Percentiles rank a stretch among this genome's conserved stretches.
Conservation (phyloP, 2,113 vertebrate genomes). For the Sceloporus undulatus region DNA sequence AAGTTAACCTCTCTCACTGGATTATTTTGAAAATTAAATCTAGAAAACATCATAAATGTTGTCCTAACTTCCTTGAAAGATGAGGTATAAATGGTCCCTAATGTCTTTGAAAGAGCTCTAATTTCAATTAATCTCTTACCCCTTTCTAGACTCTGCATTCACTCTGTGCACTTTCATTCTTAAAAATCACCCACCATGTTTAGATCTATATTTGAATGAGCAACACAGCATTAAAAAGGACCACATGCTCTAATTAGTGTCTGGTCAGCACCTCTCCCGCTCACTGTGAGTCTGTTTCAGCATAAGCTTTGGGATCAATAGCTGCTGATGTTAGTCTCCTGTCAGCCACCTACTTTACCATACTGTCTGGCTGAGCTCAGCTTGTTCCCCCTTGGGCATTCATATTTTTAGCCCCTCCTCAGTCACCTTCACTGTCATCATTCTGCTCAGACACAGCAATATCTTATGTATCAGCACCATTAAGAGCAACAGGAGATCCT, state of each 20-base stretch:
- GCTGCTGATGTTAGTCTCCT: slow-evolving; percentile 43
- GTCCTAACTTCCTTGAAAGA: not conserved
- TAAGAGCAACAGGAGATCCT: slow-evolving; percentile 4
- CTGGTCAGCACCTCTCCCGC: slow-evolving; percentile 21
- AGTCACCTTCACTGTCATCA: slow-evolving; percentile 59
- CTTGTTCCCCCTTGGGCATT: not conserved
- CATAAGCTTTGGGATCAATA: slow-evolving; percentile 28
- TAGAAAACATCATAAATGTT: not conserved
- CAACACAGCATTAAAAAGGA: slow-evolving; percentile 11
- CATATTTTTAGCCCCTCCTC: slow-evolving; percentile 61
- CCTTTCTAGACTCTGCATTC: not conserved
- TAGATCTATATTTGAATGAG: not conserved
- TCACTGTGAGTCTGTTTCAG: slow-evolving; percentile 21
- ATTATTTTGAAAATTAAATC: not conserved
- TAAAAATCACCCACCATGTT: not conserved
- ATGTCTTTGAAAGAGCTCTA: not conserved
- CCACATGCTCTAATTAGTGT: not conserved
- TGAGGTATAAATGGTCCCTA: not conserved
- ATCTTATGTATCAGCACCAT: not conserved
- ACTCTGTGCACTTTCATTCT: not conserved
- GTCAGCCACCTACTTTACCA: slow-evolving; percentile 17
- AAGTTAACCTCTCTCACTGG: not conserved
- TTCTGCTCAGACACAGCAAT: slow-evolving; percentile 3
- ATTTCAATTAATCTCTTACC: not conserved
- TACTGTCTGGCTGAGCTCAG: slow-evolving; percentile 1